Conservation (phyloP, 2,113 vertebrate genomes). For the Benthochromis sp. region DNA sequence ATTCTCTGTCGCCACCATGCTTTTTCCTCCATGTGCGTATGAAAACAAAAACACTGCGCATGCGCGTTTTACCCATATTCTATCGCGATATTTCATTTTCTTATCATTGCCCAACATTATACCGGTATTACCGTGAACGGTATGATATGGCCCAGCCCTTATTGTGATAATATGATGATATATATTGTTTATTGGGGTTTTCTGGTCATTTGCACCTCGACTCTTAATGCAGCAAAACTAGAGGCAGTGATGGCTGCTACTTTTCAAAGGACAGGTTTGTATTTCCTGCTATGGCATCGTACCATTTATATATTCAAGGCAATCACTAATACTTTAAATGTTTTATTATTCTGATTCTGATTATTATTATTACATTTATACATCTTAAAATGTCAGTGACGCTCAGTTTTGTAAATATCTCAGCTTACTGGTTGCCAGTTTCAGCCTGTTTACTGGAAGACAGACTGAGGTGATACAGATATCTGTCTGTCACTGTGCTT, state of each 20-base stretch:
- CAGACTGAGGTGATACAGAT: neutral
- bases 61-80: fast-evolving
- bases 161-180: neutral
- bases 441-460: neutral
- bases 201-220: neutral
- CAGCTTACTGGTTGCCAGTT: neutral
- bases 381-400: neutral
- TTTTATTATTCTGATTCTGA: neutral
- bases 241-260: neutral
- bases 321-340: neutral
- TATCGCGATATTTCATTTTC: neutral
- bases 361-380: neutral
- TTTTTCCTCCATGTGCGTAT: fast-evolving
- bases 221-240: neutral
- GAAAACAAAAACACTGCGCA: neutral
- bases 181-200: neutral
- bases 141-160: neutral
- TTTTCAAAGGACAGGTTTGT: neutral
- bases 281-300: neutral
- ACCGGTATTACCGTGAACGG: fast-evolving
- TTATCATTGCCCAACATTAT: neutral
- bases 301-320: neutral
- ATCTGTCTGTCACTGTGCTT: neutral
- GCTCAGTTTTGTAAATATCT: neutral
- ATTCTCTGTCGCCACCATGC: fast-evolving